These are phyloP conservation scores for Ciconia maguari DNA, from an alignment of 2,113 vertebrate species.

Conservation along the genomic window DNA sequence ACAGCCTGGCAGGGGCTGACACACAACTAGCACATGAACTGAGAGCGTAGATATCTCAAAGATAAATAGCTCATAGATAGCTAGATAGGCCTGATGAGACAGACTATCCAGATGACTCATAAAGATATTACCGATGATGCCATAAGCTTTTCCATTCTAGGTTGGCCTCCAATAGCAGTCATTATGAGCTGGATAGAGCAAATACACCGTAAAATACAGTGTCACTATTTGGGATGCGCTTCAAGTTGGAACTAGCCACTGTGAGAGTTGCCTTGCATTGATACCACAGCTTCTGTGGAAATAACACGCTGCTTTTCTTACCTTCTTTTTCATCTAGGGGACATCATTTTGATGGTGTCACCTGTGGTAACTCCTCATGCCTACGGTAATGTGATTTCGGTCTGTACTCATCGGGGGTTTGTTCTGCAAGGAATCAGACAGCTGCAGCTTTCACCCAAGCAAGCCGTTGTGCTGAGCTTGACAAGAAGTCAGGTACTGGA, in stretches of 20 bases:
- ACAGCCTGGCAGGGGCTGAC: background rate
- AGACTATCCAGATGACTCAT: background rate
- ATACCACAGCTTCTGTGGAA: background rate
- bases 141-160: background rate
- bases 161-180: background rate
- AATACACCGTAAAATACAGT: background rate
- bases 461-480: conserved; percentile 54
- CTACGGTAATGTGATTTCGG: conserved; percentile 55
- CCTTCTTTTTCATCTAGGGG: conserved; percentile 24
- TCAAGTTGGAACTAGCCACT: background rate
- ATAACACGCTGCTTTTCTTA: background rate
- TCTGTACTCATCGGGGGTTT: conserved; percentile 69
- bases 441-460: conserved; percentile 52
- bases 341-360: conserved; percentile 71
- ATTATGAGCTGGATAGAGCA: background rate
- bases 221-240: background rate
- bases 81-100: background rate
- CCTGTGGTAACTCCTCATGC: conserved; percentile 63
- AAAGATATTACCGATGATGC: background rate
- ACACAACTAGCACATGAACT: background rate
- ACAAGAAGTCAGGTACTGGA: conserved; percentile 67
- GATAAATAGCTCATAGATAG: background rate
- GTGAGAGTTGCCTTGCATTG: background rate
- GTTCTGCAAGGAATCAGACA: conserved; percentile 63
- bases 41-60: background rate